Conservation (phyloP, 2,797 vertebrate species). For the Amniataba percoides region DNA sequence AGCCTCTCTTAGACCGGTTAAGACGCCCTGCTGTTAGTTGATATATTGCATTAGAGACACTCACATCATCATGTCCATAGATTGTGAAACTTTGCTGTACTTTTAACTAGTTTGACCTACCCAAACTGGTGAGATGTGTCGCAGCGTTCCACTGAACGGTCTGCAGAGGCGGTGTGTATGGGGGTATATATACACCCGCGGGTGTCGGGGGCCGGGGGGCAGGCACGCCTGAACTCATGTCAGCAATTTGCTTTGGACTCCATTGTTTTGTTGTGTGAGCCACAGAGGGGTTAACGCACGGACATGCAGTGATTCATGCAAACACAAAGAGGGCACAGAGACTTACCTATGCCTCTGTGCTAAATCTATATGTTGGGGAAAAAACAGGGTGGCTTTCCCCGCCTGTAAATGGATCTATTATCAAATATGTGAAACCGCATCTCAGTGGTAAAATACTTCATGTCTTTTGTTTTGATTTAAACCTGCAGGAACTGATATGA, state of each 20-base stretch:
- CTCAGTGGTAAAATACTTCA: neutral
- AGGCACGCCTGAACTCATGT: slow-evolving; percentile 83
- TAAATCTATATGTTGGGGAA: slow-evolving; percentile 38
- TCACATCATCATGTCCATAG: slow-evolving; percentile 24
- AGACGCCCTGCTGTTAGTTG: slow-evolving; percentile 11
- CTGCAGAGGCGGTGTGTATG: slow-evolving; percentile 67
- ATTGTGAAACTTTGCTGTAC: slow-evolving; percentile 55
- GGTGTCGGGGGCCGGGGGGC: slow-evolving; percentile 62
- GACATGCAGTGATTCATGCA: slow-evolving; percentile 60
- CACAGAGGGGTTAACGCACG: slow-evolving; percentile 78
- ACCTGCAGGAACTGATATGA: neutral
- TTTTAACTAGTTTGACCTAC: slow-evolving; percentile 78
- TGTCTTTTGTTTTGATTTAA: neutral
- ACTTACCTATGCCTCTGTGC: slow-evolving; percentile 30
- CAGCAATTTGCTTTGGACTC: slow-evolving; percentile 93
- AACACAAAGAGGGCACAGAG: slow-evolving; percentile 63
- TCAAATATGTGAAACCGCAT: slow-evolving; percentile 3
- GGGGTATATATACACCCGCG: slow-evolving; percentile 89
- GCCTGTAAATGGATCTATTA: neutral
- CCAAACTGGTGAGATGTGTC: slow-evolving; percentile 79
- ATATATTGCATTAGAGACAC: slow-evolving; percentile 25
- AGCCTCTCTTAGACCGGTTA: neutral
- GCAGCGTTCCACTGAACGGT: slow-evolving; percentile 82
- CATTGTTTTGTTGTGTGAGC: slow-evolving; percentile 89
- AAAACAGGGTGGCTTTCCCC: neutral